Conservation (phyloP, 1,140 invertebrate species). For the Hyles vespertilio region DNA sequence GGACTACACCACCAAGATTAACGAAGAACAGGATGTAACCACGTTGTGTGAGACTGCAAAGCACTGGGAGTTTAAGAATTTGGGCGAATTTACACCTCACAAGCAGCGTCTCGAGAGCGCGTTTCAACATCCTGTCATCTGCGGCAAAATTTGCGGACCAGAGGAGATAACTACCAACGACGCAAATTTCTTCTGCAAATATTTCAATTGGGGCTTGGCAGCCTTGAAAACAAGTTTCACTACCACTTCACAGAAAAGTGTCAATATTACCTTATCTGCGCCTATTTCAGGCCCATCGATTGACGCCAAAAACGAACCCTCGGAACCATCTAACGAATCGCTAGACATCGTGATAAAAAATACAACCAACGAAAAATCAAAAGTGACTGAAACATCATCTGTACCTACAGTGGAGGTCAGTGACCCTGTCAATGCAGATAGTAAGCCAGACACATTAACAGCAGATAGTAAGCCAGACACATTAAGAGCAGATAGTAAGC, state of each 20-base stretch:
- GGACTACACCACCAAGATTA: constrained; percentile 33
- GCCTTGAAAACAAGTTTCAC: constrained; percentile 25
- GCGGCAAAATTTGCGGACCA: constrained; percentile 39
- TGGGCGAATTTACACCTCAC: constrained; percentile 27
- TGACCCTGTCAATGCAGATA: not conserved
- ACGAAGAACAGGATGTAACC: constrained; percentile 29
- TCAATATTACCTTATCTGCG: not conserved
- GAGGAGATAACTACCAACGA: constrained; percentile 38
- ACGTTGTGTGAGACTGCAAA: constrained; percentile 36
- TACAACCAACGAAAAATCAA: not conserved
- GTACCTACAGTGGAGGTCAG: not conserved
- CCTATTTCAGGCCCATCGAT: too few species aligned
- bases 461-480: not conserved
- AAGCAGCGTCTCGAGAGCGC: constrained; percentile 23
- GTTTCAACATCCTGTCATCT: constrained; percentile 31
- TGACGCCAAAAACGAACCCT: too few species aligned
- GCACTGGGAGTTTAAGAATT: constrained; percentile 39
- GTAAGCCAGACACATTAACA: constrained; percentile 3
- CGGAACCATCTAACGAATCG: not conserved
- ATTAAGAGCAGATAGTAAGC: not conserved
- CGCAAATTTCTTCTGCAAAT: constrained; percentile 57
- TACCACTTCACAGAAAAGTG: constrained; percentile 3
- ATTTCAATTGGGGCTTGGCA: constrained; percentile 52
- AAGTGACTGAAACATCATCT: not conserved
- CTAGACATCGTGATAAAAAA: not conserved